Base-by-base conservation (phyloP, 2,113 vertebrate genomes). In the Sminthopsis crassicaudata region DNA sequence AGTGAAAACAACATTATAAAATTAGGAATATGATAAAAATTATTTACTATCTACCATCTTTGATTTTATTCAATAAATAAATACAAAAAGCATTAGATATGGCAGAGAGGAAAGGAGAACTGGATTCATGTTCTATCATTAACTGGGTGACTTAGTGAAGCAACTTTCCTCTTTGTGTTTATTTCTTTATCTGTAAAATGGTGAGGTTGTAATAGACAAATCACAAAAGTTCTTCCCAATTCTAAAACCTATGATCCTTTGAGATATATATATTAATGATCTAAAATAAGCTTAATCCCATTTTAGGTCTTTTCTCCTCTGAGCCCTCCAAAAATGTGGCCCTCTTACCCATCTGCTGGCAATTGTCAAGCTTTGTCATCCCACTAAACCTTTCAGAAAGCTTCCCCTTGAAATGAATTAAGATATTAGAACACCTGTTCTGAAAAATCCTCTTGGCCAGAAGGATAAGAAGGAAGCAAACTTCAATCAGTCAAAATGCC, bases 401-500 rank as follows among this genome's bases (percentile, higher is more conserved):
- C 89, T 46, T 19, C 92, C 30, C 2, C 25, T 6, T 91, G 60
- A 26, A 97, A 96, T 92, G 42, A 95, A 95, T 24, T 48, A 89
- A 93, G 48, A 57, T 96, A 92, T 46, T 50, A 53, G 26, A 88
- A 93, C 5, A 88, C 1, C 0, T 97, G 24, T 96, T 54, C 94
- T 96, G 60, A 97, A 67, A 92, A 0, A 0, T 91, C 11, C 92
- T 91, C 96, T 94, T 94, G 50, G 91, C 95, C 53, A 51, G 36
- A 96, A 53, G 16, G 30, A 25, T 26, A 95, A 91, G 94, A n/a
- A 88, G 55, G 42, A 88, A 96, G 76, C n/a, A 84, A 84, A 84
- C 96, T 96, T 96, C 94, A 88, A 96, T 97, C 92, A 92, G 90
- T 57, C 95, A 42, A 54, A 95, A 89, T 94, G 26, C 16, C 95